A percentile compares a stretch with the other conserved stretches of the same genome.
phyloP scores from a whole-genome alignment of 2,888 invertebrate species.

The Aspidapion aeneum region DNA sequence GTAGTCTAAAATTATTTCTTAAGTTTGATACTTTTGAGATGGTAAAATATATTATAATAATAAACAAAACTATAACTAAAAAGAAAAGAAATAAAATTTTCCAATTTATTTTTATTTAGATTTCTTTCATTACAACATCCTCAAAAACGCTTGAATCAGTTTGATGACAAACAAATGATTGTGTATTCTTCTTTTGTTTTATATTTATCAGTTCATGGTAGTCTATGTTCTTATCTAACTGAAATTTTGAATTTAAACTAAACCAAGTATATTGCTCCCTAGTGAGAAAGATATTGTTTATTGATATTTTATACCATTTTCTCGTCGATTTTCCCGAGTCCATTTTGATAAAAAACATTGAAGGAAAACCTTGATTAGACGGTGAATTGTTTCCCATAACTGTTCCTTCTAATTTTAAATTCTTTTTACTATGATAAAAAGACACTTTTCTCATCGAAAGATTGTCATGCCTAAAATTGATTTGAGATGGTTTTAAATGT shows the following conservation, averaged over 20 bases:
- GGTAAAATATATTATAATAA: no score
- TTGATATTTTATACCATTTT: conserved; percentile 28
- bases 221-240: neutral
- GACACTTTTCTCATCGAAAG: conserved; percentile 27
- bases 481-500: conserved; percentile 28
- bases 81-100: no score
- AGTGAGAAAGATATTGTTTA: conserved; percentile 30
- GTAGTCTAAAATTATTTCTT: conserved; percentile 24
- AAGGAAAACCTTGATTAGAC: conserved; percentile 31
- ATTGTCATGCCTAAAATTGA: conserved; percentile 31
- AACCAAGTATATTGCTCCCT: conserved; percentile 27
- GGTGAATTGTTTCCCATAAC: conserved; percentile 34
- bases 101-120: no score
- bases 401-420: conserved; percentile 23
- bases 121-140: neutral
- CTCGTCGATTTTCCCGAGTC: conserved; percentile 23
- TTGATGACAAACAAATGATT: neutral
- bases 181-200: neutral
- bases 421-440: conserved; percentile 23
- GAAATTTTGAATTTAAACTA: conserved; percentile 1
- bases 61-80: no score
- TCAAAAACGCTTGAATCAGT: neutral
- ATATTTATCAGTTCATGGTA: neutral
- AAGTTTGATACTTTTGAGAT: no score
- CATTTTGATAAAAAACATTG: conserved; percentile 25